Base-by-base conservation (phyloP, 37 sponge, comb jelly and placozoan species). In the Bolinopsis microptera region DNA sequence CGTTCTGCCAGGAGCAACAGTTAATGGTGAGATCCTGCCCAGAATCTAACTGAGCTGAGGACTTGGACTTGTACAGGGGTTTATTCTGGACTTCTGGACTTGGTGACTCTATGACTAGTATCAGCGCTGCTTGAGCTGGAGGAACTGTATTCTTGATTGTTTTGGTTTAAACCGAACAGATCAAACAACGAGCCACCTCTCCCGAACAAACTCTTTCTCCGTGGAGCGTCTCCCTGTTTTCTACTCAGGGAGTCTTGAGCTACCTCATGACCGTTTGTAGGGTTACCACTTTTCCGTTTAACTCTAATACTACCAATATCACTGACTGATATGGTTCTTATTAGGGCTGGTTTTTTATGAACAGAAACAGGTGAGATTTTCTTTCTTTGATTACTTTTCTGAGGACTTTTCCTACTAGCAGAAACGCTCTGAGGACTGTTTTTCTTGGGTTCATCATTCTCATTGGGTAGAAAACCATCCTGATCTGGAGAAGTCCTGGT, bases 161-260 rank as follows among this genome's bases (percentile, higher is more conserved):
- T n/a, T 21, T 72, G 31, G 31, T 72, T 72, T n/a, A 72, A 5
- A 30, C 75, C 75, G 18, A 72, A 72, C 31, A 72, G 75, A 21
- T 72, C 75, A 21, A 72, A 72, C 75, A 72, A 21, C 26, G 75
- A 72, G 22, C 75, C 75, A 23, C 31, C 75, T 28, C 75, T n/a
- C 2, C 75, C 75, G 18, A 72, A 72, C 75, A 72, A n/a, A 72
- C 75, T 72, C 75, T 72, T 72, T n/a, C 75, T 72, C 3, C 75
- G 26, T 8, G 31, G 31, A n/a, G n/a, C 31, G 2, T 72, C n/a
- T n/a, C 18, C 75, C 26, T 28, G 31, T 72, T 72, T 28, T 28
- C 31, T 5, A 3, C 3, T 72, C 75, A 30, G 5, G 5, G 18
- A 72, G 18, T 72, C 26, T 28, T 72, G 26, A 30, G 75, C 75